phyloP scores from a whole-genome alignment of 2,888 invertebrate genomes.

The Sialis fuliginosa region DNA sequence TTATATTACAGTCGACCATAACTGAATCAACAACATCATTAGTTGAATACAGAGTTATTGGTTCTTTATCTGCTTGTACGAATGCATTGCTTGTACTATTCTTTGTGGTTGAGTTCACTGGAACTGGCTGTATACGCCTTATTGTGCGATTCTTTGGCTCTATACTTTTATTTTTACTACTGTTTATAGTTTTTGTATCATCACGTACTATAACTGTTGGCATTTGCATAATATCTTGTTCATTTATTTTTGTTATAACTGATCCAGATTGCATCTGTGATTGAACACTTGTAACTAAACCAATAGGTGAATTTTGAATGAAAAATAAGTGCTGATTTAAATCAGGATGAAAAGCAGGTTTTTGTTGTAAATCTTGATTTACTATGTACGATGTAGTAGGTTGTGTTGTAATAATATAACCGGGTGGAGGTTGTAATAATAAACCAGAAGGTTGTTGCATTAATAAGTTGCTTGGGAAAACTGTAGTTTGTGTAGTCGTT shows the following conservation, averaged over 20 bases:
- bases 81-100: background rate
- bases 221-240: constrained; percentile 5
- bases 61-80: background rate
- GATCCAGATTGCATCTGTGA: background rate
- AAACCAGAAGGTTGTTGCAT: background rate
- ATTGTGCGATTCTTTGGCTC: background rate
- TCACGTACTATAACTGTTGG: background rate
- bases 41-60: background rate
- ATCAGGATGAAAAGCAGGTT: background rate
- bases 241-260: background rate
- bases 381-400: background rate
- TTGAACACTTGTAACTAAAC: no score
- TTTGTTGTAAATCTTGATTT: background rate
- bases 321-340: background rate
- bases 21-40: background rate
- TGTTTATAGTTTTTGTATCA: background rate
- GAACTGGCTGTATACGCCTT: background rate
- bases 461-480: background rate
- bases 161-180: background rate
- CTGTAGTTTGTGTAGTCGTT: background rate
- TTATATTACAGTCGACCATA: background rate
- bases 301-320: background rate
- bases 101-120: background rate
- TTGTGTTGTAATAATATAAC: background rate
- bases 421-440: background rate